Percentiles rank a stretch among this genome's conserved stretches.
phyloP scores from a whole-genome alignment of 2,113 vertebrate genomes.

The Prionailurus bengalensis region DNA sequence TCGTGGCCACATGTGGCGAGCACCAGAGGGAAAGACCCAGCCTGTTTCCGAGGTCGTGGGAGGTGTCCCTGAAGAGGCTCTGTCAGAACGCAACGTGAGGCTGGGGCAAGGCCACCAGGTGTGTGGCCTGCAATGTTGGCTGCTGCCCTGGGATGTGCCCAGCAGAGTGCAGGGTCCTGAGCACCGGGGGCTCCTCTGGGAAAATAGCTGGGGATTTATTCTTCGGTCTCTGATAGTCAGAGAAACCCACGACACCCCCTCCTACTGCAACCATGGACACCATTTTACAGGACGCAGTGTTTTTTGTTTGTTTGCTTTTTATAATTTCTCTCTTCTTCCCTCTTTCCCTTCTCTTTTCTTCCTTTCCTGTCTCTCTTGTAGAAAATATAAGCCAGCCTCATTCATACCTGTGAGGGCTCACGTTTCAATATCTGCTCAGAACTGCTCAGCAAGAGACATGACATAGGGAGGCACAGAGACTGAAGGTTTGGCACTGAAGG shows the following conservation, averaged over 20 bases:
- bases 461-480: not conserved
- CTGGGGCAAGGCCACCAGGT: fast-evolving
- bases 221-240: not conserved
- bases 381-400: not conserved
- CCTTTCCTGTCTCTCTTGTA: not conserved
- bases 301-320: not conserved
- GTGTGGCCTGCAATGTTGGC: fast-evolving
- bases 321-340: not conserved
- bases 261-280: not conserved
- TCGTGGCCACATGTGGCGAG: not conserved
- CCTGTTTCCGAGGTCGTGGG: not conserved
- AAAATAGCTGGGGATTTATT: no score
- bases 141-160: no score
- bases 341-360: not conserved
- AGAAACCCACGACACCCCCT: fast-evolving
- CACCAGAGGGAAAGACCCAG: fast-evolving
- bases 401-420: not conserved
- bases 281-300: not conserved
- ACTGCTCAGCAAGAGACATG: not conserved
- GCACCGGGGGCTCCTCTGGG: not conserved
- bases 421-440: not conserved
- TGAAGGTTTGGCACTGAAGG: fast-evolving
- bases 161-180: not conserved
- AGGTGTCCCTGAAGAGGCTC: fast-evolving
- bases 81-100: fast-evolving